These are phyloP conservation scores for Botia kubotai DNA, from an alignment of 2,797 vertebrate genomes.

Conservation along the genomic window DNA sequence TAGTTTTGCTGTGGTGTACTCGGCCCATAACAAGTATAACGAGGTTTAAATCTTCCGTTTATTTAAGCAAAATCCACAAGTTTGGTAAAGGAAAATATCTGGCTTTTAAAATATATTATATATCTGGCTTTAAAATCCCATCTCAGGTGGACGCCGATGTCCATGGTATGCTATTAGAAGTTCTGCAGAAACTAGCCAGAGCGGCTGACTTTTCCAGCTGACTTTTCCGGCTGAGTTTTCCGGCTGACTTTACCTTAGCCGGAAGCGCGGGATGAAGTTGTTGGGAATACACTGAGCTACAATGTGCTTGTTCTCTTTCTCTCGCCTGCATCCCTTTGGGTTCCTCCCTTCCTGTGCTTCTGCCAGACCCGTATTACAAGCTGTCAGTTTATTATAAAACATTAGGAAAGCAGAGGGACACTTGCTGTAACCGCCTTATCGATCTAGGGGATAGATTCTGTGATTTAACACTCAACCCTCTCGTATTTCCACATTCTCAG, in stretches of 20 bases:
- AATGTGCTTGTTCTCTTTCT: no score
- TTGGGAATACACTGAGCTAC: slow-evolving; percentile 35
- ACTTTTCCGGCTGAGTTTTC: no score
- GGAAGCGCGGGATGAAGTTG: slow-evolving; percentile 48
- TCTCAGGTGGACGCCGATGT: background rate
- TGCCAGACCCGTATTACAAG: slow-evolving; percentile 79
- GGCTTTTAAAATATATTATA: no score
- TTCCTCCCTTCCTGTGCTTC: slow-evolving; percentile 70
- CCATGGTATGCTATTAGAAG: background rate
- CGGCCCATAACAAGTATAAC: background rate
- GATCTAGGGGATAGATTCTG: slow-evolving; percentile 87
- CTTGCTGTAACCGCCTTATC: slow-evolving; percentile 91
- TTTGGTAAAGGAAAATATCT: no score
- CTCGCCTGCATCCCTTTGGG: no score
- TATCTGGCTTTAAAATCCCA: background rate
- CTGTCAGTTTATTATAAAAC: slow-evolving; percentile 90
- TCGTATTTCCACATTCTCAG: slow-evolving; percentile 86
- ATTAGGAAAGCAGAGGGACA: slow-evolving; percentile 88
- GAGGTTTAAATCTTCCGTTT: background rate
- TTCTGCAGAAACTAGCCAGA: background rate
- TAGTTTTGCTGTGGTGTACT: background rate
- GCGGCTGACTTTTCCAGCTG: no score
- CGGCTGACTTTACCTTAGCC: slow-evolving; percentile 47
- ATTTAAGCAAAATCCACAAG: no score
- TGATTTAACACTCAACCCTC: slow-evolving; percentile 88